Evolutionary conservation across 1,140 invertebrate genomes (phyloP), one percentile per base, ranked within the genome.

Genomic region (Zaprionus africanus): DNA sequence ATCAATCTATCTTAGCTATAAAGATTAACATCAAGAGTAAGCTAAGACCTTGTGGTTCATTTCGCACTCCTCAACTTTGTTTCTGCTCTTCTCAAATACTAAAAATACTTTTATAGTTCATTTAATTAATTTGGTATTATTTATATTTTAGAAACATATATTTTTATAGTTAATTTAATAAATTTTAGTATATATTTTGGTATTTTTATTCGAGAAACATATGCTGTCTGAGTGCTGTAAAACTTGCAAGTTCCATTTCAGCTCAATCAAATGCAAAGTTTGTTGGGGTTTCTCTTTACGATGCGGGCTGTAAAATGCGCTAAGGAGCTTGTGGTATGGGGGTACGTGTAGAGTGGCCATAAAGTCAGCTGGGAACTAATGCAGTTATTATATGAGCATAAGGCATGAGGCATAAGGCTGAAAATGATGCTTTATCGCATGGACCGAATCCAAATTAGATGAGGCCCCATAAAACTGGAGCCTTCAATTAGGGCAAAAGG

Each of bases 361-460:
- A 73, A 73, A 67, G 51, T 41, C 28, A n/a, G 36, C 49, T 36
- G 64, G 49, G 58, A 74, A 75, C 73, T 76, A 76, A 76, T 76
- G 67, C 73, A 71, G 73, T 71, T 76, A 76, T 71, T 71, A 71
- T 36, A 61, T 46, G 34, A 43, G 56, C 46, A 67, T 43, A 49
- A 43, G 56, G 54, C 63, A 41, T 38, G n/a, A 46, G 34, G 58
- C 49, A 66, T 62, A 31, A 54, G 19, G 51, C 38, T n/a, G 24
- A 34, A 43, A 70, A 76, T 71, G 73, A 76, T 71, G 73, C 43
- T 76, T 76, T 76, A 76, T 76, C 73, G 67, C 67, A 59, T 64
- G 73, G 58, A 64, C 67, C 60, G 73, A 64, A 76, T 71, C 73
- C 73, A 76, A 76, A 76, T 76, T 76, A 76, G 73, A 76, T 76